Conservation (phyloP, 2,888 invertebrate genomes). For the Drosophila testacea region DNA sequence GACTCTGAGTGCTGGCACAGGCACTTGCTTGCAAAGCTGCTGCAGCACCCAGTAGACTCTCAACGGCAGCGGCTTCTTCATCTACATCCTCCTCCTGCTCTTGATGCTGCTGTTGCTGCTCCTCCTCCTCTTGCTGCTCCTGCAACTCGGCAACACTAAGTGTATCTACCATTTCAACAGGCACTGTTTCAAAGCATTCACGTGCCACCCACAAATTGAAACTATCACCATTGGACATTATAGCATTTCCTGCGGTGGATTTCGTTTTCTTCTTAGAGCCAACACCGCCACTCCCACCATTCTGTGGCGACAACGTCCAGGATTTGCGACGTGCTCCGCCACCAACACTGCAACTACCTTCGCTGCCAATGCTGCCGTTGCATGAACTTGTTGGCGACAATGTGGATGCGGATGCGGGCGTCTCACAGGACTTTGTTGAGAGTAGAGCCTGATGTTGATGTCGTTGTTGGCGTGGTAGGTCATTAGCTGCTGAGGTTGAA, state of each 20-base stretch:
- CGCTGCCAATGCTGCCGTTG: slow-evolving; percentile 82
- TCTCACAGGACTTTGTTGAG: slow-evolving; percentile 80
- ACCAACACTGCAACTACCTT: slow-evolving; percentile 78
- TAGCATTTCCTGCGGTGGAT: slow-evolving; percentile 70
- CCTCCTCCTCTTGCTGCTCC: slow-evolving; percentile 63
- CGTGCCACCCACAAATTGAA: slow-evolving; percentile 85
- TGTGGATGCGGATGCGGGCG: slow-evolving; percentile 51
- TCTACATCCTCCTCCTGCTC: slow-evolving; percentile 64
- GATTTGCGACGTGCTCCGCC: slow-evolving; percentile 82
- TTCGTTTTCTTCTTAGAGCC: slow-evolving; percentile 89
- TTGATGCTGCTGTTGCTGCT: slow-evolving; percentile 60
- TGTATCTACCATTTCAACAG: slow-evolving; percentile 81
- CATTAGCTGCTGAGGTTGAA: neutral
- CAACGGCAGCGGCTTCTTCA: slow-evolving; percentile 79
- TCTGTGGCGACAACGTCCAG: slow-evolving; percentile 82
- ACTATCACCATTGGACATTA: slow-evolving; percentile 65
- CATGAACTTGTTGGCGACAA: slow-evolving; percentile 81
- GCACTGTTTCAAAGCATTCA: slow-evolving; percentile 84
- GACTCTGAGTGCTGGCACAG: slow-evolving; percentile 2
- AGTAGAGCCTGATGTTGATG: slow-evolving; percentile 71
- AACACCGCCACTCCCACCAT: slow-evolving; percentile 31
- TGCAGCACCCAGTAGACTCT: slow-evolving; percentile 82
- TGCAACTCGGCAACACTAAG: slow-evolving; percentile 68
- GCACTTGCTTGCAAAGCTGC: slow-evolving; percentile 78
- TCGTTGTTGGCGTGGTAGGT: neutral